Evolutionary conservation across 2,888 invertebrate genomes (phyloP).

Genomic region (Tetheella fluctuosa): DNA sequence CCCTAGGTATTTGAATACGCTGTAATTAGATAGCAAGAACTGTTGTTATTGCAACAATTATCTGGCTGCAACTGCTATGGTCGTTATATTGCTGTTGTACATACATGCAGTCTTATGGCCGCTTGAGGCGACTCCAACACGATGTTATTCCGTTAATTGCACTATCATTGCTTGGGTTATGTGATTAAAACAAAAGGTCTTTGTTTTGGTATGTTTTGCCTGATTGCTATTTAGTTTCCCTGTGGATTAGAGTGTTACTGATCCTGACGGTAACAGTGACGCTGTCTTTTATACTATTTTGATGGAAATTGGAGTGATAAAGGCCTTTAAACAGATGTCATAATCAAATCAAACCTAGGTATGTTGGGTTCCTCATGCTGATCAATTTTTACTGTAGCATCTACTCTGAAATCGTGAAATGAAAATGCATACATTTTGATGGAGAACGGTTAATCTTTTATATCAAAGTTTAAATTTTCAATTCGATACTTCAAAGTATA

Average conservation of each 20-base stretch:
- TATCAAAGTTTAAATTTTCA: too few relatives aligned
- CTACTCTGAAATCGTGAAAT: too few relatives aligned
- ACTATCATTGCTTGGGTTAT: constrained; percentile 49
- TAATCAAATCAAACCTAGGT: too few relatives aligned
- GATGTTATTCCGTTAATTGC: constrained; percentile 58
- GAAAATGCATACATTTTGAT: too few relatives aligned
- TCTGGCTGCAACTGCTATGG: constrained; percentile 57
- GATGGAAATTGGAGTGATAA: too few relatives aligned
- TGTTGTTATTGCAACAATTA: constrained; percentile 71
- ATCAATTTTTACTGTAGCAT: too few relatives aligned
- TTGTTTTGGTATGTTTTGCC: constrained; percentile 8
- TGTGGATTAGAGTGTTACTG: neutral
- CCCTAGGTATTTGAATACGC: constrained; percentile 39
- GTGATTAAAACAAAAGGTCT: constrained; percentile 33
- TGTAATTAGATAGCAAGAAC: constrained; percentile 70
- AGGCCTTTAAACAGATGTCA: too few relatives aligned
- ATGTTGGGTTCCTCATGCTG: too few relatives aligned
- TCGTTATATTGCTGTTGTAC: constrained; percentile 54
- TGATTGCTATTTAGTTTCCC: neutral
- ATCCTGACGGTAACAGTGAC: too few relatives aligned
- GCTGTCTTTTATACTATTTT: neutral
- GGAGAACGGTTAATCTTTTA: too few relatives aligned
- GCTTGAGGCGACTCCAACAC: constrained; percentile 47
- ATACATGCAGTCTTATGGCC: constrained; percentile 38
- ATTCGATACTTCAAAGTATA: too few relatives aligned